Evolutionary conservation across 2,797 vertebrate genomes (phyloP).

Genomic region (Tiaroga cobitis): DNA sequence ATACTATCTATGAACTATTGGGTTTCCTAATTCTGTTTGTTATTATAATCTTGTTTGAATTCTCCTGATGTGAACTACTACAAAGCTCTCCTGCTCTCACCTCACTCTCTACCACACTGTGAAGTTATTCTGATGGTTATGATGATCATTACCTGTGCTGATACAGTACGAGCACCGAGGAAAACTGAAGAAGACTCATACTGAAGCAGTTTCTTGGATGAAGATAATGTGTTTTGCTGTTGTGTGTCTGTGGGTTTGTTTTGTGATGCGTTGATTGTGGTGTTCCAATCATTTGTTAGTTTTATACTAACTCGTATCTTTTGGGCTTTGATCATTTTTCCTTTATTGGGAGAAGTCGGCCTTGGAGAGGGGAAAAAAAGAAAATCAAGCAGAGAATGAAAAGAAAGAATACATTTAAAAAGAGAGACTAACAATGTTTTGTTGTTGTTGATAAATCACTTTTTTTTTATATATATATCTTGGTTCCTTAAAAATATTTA

Average conservation of each 20-base stretch:
- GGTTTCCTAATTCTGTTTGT: slow-evolving; percentile 73
- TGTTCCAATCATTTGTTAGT: slow-evolving; percentile 77
- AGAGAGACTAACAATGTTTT: slow-evolving; percentile 71
- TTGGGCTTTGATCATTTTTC: slow-evolving; percentile 70
- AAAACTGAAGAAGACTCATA: slow-evolving; percentile 47
- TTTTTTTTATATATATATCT: slow-evolving; percentile 81
- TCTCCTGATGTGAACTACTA: slow-evolving; percentile 66
- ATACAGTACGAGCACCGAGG: slow-evolving; percentile 31
- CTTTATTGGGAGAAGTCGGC: slow-evolving; percentile 56
- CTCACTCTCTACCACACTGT: slow-evolving; percentile 80
- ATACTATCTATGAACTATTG: slow-evolving; percentile 68
- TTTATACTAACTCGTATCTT: slow-evolving; percentile 74
- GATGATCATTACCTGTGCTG: slow-evolving; percentile 62
- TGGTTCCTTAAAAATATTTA: slow-evolving; percentile 83
- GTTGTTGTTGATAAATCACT: slow-evolving; percentile 63
- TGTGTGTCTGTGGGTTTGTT: slow-evolving; percentile 83
- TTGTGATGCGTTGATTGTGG: slow-evolving; percentile 83
- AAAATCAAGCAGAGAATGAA: slow-evolving; percentile 57
- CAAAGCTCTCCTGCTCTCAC: slow-evolving; percentile 55
- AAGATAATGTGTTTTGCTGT: slow-evolving; percentile 79
- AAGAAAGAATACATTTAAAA: slow-evolving; percentile 63
- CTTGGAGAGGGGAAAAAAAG: slow-evolving; percentile 65
- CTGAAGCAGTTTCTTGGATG: slow-evolving; percentile 66
- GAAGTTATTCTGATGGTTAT: slow-evolving; percentile 78
- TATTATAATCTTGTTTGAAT: slow-evolving; percentile 73